Base-by-base conservation (phyloP, 1,140 invertebrate species). In the Zaprionus nigranus region DNA sequence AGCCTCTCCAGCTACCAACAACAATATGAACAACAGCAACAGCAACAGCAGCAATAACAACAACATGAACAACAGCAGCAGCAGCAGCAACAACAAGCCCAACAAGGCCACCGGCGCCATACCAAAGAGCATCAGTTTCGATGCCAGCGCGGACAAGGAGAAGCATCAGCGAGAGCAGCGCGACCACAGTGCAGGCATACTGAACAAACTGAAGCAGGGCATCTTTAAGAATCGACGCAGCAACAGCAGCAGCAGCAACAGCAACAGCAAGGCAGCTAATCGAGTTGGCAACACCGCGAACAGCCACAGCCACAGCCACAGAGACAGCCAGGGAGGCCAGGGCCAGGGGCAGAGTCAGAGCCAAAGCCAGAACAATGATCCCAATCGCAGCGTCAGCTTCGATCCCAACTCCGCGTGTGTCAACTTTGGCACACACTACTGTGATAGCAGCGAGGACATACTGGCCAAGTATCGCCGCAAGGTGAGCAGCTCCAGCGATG, bases 381-480 rank as follows among this genome's bases (percentile, higher is more conserved):
- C 36, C 9, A 62, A 22, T 13, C 85, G 91, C 40, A 91, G 68
- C 78, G 87, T 81, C 9, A 88, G 90, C 60, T 91, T 93, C 34
- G 93, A 90, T 38, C 92, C 85, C 5, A 76, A 43, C 26, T 36
- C 77, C 69, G 62, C 70, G 30, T 76, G 75, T 58, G 63, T 73
- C 28, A 64, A 60, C 57, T 78, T 80, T 26, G 73, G 77, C 59
- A 58, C 51, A 51, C 74, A 78, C 43, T 88, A 80, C 71, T 83
- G 90, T 87, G 92, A 93, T 87, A 93, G 80, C 26, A 92, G 96
- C 13, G 98, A 99, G 91, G 98, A 99, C 87, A 99, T 99, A 85
- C 94, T 99, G 76, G 98, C 97, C 26, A 99, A 99, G 91, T 99
- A 99, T 93, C 94, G 98, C 15, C 95, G 96, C 56, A 98, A 98